Evolutionary conservation across 2,113 vertebrate species (phyloP).

Genomic region (Phaetusa simplex): DNA sequence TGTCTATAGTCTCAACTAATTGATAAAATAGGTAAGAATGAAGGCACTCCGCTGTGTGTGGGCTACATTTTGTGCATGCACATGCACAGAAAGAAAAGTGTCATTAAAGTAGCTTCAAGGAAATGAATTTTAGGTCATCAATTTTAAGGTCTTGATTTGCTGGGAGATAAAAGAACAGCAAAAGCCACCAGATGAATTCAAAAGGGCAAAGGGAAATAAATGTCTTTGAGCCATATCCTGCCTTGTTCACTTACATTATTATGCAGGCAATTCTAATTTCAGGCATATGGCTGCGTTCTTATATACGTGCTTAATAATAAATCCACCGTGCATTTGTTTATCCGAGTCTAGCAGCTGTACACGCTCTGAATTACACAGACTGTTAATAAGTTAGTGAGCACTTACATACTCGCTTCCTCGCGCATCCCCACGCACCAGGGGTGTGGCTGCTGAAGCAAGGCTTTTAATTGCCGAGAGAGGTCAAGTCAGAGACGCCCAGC

Average conservation of each 20-base stretch:
- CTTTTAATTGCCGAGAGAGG: background rate
- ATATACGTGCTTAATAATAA: background rate
- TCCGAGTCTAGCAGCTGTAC: background rate
- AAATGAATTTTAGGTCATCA: conserved; percentile 38
- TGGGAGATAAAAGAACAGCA: conserved; percentile 39
- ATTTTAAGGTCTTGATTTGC: conserved; percentile 36
- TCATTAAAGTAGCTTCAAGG: conserved; percentile 7
- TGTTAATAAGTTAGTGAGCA: background rate
- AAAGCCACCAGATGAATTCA: conserved; percentile 13
- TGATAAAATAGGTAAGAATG: background rate
- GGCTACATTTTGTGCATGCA: background rate
- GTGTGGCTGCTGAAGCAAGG: background rate
- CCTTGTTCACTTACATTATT: background rate
- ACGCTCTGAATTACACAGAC: background rate
- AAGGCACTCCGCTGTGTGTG: background rate
- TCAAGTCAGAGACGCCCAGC: background rate
- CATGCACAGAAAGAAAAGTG: background rate
- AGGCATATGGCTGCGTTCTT: background rate
- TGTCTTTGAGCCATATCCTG: conserved; percentile 23
- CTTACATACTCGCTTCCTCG: background rate
- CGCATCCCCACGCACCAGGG: background rate
- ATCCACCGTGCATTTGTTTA: background rate
- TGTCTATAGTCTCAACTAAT: background rate
- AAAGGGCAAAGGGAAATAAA: conserved; percentile 34
- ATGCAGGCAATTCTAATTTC: background rate